Conservation (phyloP, 2,113 vertebrate species). For the Canis aureus region DNA sequence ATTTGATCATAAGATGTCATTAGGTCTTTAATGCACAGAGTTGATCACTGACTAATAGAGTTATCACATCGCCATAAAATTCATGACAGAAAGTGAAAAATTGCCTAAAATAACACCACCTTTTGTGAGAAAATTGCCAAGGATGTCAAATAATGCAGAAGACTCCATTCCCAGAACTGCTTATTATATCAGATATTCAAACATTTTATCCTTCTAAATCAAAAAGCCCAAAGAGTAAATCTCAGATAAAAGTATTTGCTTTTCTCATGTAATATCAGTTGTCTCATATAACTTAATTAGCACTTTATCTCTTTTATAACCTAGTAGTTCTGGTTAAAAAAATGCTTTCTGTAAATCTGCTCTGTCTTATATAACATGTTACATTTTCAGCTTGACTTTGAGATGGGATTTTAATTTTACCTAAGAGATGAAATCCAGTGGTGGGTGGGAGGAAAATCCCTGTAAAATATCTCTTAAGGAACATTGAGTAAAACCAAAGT, state of each 20-base stretch:
- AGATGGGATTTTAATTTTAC: background rate
- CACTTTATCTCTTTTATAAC: background rate
- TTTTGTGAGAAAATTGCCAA: background rate
- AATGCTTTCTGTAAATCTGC: background rate
- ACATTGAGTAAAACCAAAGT: background rate
- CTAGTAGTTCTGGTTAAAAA: background rate
- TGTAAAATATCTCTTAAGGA: background rate
- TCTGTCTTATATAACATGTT: background rate
- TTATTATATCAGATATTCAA: constrained; percentile 22
- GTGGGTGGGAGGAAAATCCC: rapidly evolving
- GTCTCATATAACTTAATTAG: background rate
- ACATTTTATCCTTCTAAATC: constrained; percentile 53
- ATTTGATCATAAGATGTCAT: background rate
- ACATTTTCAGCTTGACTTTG: constrained; percentile 2
- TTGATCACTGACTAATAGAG: background rate
- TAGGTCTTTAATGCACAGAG: background rate
- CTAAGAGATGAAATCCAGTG: background rate
- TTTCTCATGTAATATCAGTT: background rate
- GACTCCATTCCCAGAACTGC: background rate
- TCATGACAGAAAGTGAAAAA: background rate
- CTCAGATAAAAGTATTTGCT: background rate
- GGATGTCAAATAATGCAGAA: background rate
- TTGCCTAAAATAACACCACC: background rate
- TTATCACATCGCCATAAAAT: background rate
- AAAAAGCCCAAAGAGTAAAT: constrained; percentile 1